Conservation (phyloP, 92 coral and sea anemone species). For the Phymanthus crucifer region DNA sequence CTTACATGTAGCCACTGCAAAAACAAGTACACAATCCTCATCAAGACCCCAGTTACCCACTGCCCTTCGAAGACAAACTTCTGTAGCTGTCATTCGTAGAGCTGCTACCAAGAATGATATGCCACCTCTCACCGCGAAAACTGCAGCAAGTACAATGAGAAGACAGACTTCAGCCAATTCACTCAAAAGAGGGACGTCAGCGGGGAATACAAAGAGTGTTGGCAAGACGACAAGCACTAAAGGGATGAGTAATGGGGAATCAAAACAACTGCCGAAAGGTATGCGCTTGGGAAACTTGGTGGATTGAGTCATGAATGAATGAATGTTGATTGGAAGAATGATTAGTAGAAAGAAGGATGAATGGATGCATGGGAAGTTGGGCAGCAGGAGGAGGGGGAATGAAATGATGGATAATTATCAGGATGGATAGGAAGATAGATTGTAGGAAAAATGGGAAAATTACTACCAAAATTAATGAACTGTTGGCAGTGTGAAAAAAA, state of each 20-base stretch:
- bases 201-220: not conserved
- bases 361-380: no score
- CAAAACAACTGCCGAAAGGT: conserved; percentile 20
- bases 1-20: not conserved
- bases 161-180: conserved; percentile 58
- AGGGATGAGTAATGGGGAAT: conserved; percentile 3
- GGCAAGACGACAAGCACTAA: conserved; percentile 9
- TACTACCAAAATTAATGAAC: no score
- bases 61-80: conserved; percentile 66
- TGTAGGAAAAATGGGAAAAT: no score
- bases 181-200: conserved; percentile 13
- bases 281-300: no score
- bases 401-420: no score
- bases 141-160: conserved; percentile 15
- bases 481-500: no score
- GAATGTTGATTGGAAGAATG: no score
- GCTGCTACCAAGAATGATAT: conserved; percentile 31
- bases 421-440: no score
- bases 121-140: conserved; percentile 23
- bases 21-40: not conserved
- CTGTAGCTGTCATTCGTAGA: conserved; percentile 47
- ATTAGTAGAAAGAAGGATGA: no score
- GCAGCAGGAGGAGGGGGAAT: no score
- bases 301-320: no score
- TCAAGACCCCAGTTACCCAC: conserved; percentile 34